Percentiles rank a stretch among this genome's conserved stretches.
These are phyloP conservation scores for Apantesis nais DNA, from an alignment of 2,888 invertebrate species.

Conservation along the genomic window DNA sequence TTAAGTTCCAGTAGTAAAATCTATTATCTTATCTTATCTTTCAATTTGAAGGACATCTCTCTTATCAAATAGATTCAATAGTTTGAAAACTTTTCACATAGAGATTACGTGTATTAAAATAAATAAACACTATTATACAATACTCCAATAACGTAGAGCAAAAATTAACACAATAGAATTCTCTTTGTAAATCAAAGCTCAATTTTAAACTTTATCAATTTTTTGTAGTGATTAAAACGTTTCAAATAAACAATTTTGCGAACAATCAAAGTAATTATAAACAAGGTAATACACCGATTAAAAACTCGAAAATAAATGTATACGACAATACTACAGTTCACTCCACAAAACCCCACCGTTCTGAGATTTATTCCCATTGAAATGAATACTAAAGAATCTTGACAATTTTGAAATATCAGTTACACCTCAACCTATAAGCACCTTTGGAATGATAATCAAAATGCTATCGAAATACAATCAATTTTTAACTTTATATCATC, in stretches of 20 bases:
- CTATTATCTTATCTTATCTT: no score
- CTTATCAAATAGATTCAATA: not conserved
- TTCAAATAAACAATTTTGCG: not conserved
- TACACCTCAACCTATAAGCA: slow-evolving; percentile 52
- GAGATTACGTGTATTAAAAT: not conserved
- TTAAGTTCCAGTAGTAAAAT: no score
- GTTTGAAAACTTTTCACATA: not conserved
- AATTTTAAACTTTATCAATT: not conserved
- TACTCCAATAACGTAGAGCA: not conserved
- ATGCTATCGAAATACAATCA: slow-evolving; percentile 13
- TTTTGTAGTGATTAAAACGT: not conserved
- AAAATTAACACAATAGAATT: not conserved
- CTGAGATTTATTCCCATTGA: slow-evolving; percentile 32
- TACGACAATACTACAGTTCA: slow-evolving; percentile 34
- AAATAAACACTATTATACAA: not conserved
- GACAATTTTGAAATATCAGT: slow-evolving; percentile 56
- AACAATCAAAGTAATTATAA: not conserved
- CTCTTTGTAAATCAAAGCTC: not conserved
- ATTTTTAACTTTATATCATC: slow-evolving; percentile 21
- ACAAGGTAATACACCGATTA: not conserved
- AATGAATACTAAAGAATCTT: slow-evolving; percentile 38
- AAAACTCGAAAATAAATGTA: slow-evolving; percentile 1
- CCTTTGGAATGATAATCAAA: slow-evolving; percentile 58
- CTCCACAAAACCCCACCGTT: slow-evolving; percentile 13
- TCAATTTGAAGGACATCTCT: not conserved